These are phyloP conservation scores for Ferrisia virgata DNA, from an alignment of 2,888 invertebrate genomes.

Conservation along the genomic window DNA sequence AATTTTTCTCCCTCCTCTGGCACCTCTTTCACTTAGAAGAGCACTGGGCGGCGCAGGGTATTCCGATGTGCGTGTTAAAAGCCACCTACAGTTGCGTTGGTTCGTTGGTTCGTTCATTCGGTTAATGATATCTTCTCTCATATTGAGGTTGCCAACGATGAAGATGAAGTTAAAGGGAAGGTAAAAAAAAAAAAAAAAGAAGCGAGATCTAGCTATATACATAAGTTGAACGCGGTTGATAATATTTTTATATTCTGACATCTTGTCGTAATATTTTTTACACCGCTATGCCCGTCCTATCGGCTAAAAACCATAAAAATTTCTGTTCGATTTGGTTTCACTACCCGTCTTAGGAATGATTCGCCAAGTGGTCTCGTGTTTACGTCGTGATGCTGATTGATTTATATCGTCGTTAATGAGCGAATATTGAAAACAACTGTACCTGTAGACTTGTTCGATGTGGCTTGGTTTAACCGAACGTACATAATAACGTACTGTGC, in stretches of 20 bases:
- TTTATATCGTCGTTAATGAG: conserved; percentile 42
- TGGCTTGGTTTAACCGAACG: background rate
- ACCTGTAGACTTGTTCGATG: background rate
- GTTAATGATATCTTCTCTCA: background rate
- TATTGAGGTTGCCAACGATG: background rate
- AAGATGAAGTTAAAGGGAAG: background rate
- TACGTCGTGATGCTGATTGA: conserved; percentile 29
- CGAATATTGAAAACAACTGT: conserved; percentile 33
- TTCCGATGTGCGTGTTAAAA: conserved; percentile 34
- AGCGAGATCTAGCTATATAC: too few species aligned
- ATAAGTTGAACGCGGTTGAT: conserved; percentile 1
- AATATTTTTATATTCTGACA: conserved; percentile 29
- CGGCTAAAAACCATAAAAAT: conserved; percentile 16
- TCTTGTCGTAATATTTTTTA: conserved; percentile 29
- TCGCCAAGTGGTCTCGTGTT: background rate
- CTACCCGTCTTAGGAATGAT: background rate
- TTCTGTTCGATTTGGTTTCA: conserved; percentile 17
- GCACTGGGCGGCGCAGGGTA: background rate
- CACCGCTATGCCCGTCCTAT: background rate
- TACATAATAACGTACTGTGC: background rate
- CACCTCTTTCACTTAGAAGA: too few species aligned
- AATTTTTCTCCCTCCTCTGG: conserved; percentile 6
- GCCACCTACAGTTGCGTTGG: conserved; percentile 41
- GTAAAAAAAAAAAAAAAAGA: conserved; percentile 8
- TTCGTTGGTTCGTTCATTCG: too few species aligned